Conservation (phyloP, 2,888 invertebrate genomes). For the Dryocosmus kuriphilus region DNA sequence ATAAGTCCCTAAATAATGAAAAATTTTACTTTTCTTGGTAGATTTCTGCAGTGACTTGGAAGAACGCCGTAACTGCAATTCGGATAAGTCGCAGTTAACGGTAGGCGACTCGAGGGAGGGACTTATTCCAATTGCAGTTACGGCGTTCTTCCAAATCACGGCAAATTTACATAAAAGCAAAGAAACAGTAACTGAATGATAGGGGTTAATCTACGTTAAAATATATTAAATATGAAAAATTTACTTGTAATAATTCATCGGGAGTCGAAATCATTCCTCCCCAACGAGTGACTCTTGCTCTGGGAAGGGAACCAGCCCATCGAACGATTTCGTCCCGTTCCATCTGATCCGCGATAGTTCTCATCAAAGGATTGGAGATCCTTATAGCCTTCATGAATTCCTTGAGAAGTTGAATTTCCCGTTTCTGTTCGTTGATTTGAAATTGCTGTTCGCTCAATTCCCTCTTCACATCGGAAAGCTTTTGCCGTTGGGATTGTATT, state of each 20-base stretch:
- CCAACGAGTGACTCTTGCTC: constrained; percentile 96
- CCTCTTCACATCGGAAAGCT: constrained; percentile 91
- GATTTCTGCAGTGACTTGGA: no score
- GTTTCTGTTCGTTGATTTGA: constrained; percentile 92
- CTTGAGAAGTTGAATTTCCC: constrained; percentile 93
- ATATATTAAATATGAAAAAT: neutral
- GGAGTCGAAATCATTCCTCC: constrained; percentile 99
- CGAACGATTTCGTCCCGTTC: constrained; percentile 94
- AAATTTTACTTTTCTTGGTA: no score
- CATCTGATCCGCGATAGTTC: constrained; percentile 95
- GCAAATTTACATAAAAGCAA: no score
- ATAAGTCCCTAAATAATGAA: neutral
- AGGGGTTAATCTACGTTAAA: neutral
- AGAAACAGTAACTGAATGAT: neutral
- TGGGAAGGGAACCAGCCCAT: constrained; percentile 90
- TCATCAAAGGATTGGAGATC: constrained; percentile 93
- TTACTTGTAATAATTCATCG: constrained; percentile 93
- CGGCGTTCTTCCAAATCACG: no score
- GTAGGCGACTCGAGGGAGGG: no score
- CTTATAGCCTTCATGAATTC: constrained; percentile 97
- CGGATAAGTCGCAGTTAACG: no score
- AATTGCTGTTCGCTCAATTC: constrained; percentile 92
- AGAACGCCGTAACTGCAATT: no score
- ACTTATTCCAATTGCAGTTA: no score
- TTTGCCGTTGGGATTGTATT: constrained; percentile 91